Conservation (phyloP, 37 sponge, comb jelly and placozoan species). For the Halisarca cf. caerulea region DNA sequence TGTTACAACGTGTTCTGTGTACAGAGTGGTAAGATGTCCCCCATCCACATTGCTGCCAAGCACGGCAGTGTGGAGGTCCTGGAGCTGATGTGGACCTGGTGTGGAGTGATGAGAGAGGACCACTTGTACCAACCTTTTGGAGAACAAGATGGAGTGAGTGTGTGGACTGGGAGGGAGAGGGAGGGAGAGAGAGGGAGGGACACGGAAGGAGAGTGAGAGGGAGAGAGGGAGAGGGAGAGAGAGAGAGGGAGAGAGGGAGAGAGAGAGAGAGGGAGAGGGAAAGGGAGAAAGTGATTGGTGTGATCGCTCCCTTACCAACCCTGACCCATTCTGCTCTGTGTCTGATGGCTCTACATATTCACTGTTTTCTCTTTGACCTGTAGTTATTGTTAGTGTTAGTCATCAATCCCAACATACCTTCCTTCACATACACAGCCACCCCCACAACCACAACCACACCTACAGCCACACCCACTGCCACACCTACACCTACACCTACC, state of each 20-base stretch:
- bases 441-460: no score
- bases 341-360: no score
- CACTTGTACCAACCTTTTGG: not conserved
- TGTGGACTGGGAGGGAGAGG: slow-evolving; percentile 14
- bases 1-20: not conserved
- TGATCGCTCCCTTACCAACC: no score
- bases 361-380: no score
- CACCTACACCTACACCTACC: not conserved
- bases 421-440: no score
- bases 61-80: not conserved
- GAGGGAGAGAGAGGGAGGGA: no score
- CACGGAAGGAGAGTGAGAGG: not conserved
- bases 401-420: no score
- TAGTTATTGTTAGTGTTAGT: no score
- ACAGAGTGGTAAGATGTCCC: slow-evolving; percentile 6
- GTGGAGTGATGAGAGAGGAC: not conserved
- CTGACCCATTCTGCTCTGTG: no score
- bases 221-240: not conserved
- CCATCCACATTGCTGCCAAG: slow-evolving; percentile 21
- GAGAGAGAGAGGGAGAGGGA: not conserved
- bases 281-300: no score
- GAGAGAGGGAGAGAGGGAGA: not conserved
- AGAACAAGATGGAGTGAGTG: not conserved
- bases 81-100: slow-evolving; percentile 16
- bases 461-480: not conserved